phyloP scores from a whole-genome alignment of 2,113 vertebrate species.

The Porphyrio hochstetteri region DNA sequence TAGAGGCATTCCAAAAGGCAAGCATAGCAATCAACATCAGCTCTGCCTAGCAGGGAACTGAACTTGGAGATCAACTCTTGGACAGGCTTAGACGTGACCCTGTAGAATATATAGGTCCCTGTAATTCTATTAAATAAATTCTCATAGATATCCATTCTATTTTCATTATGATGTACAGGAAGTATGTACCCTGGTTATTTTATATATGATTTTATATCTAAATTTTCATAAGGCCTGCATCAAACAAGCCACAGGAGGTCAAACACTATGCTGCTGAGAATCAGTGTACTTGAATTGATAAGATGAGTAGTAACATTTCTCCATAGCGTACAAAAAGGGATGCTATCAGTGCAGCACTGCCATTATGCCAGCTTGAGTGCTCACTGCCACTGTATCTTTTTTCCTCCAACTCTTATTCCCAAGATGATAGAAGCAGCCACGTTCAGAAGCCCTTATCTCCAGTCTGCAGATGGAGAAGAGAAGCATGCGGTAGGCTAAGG shows the following conservation, averaged over 20 bases:
- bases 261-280: background rate
- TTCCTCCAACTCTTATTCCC: background rate
- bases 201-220: background rate
- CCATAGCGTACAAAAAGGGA: background rate
- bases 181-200: background rate
- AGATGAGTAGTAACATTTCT: background rate
- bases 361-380: constrained; percentile 5
- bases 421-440: constrained; percentile 11
- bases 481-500: background rate
- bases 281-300: background rate
- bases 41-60: background rate
- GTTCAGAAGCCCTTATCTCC: constrained; percentile 44
- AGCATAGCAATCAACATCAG: background rate
- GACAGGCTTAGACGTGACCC: background rate
- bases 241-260: background rate
- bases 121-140: background rate
- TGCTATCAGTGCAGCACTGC: constrained; percentile 8
- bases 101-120: background rate
- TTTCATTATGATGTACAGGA: background rate
- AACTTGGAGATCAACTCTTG: background rate
- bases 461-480: constrained; percentile 11
- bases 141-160: background rate
- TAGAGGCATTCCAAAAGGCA: background rate
- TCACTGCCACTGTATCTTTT: background rate
- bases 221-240: background rate